Evolutionary conservation across 2,113 vertebrate species (phyloP), one percentile per base, ranked within the genome.

Genomic region (Melanerpes aurifrons): DNA sequence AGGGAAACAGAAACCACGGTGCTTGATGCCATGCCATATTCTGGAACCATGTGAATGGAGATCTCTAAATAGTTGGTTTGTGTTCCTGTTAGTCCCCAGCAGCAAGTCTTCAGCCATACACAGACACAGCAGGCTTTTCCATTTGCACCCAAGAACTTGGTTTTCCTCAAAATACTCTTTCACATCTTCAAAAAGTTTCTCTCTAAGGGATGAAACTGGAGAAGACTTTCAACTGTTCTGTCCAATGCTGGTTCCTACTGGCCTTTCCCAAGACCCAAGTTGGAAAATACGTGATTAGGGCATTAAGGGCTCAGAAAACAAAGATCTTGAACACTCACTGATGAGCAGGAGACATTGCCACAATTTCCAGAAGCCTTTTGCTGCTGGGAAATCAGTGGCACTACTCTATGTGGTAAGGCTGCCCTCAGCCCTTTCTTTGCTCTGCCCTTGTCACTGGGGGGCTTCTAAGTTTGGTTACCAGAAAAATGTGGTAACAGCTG

Each of bases 1-100:
- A 95, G 96, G 95, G 97, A 97, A 97, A 96, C 94, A 95, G 90
- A 96, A 97, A 96, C 96, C 92, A 75, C 47, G 21, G 88, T 35
- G 84, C 48, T 62, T 97, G 96, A 97, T 94, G 95, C 92, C 0
- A 18, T 93, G 97, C 96, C 96, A 95, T 64, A 61, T 64, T 75
- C 19, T 2, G 48, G 43, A 89, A 71, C 0, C 3, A 86, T 37
- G 75, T 22, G 70, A 92, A 72, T 3, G 3, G 66, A 62, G 62
- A 89, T 31, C 40, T 82, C 91, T 56, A 91, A 95, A 91, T 8
- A 86, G 63, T 35, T 50, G 67, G 12, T 86, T 79, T 76, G 58
- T 70, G 56, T 69, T 88, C 58, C 66, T 66, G 62, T 37, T 88
- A 53, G 59, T 8, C 67, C 87, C 69, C 45, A 78, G 67, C 3